These are phyloP conservation scores for Aphidius ervi DNA, from an alignment of 1,140 invertebrate species.

Conservation along the genomic window DNA sequence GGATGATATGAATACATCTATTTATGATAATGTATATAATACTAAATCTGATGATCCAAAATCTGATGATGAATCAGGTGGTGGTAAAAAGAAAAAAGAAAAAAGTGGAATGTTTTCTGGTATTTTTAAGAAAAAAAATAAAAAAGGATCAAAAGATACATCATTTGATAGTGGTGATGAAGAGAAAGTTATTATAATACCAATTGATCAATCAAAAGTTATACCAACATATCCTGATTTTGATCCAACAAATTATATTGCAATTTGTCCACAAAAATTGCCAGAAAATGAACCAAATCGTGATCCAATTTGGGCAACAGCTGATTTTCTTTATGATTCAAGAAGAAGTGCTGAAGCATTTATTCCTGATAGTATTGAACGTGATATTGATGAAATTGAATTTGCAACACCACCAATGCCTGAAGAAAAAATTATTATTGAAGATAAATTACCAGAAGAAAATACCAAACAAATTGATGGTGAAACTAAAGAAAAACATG, in stretches of 20 bases:
- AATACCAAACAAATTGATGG: constrained; percentile 2
- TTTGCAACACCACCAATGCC: too few species aligned
- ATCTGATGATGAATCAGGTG: constrained; percentile 19
- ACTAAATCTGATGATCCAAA: constrained; percentile 22
- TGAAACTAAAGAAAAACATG: constrained; percentile 21
- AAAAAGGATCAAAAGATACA: constrained; percentile 41
- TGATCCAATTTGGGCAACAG: constrained; percentile 22
- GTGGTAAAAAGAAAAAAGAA: constrained; percentile 39
- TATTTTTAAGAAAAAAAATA: constrained; percentile 46
- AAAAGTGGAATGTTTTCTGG: constrained; percentile 40
- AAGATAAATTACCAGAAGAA: constrained; percentile 1
- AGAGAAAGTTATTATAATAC: constrained; percentile 35
- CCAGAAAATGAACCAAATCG: constrained; percentile 14
- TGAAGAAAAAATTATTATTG: too few species aligned
- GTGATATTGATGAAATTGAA: constrained; percentile 10
- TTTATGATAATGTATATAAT: constrained; percentile 40
- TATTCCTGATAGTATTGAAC: neutral
- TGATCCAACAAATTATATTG: constrained; percentile 16
- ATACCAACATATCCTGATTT: constrained; percentile 14
- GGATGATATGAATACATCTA: constrained; percentile 18
- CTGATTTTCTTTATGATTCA: constrained; percentile 27
- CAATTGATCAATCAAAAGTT: constrained; percentile 30
- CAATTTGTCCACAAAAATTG: constrained; percentile 16
- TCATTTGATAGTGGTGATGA: constrained; percentile 42
- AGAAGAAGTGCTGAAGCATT: constrained; percentile 25